Evolutionary conservation across 2,888 invertebrate species (phyloP).

Genomic region (Drosophila dives): DNA sequence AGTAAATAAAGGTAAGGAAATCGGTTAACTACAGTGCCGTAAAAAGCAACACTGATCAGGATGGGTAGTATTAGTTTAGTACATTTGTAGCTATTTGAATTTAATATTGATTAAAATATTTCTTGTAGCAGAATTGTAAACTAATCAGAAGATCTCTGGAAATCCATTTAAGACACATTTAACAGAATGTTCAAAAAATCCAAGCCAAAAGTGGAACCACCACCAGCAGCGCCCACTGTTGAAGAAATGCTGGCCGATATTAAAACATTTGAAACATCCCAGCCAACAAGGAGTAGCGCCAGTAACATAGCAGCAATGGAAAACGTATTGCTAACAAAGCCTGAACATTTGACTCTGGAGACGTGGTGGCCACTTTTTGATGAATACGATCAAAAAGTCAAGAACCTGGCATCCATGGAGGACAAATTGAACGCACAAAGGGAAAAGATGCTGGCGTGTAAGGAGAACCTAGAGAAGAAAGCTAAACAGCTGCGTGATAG

Average conservation of each 20-base stretch:
- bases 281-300: constrained; percentile 15
- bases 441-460: constrained; percentile 71
- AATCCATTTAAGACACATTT: not conserved
- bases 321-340: constrained; percentile 53
- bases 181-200: constrained; percentile 75
- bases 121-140: constrained; percentile 16
- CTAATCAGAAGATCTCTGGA: not conserved
- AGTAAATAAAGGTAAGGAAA: not conserved
- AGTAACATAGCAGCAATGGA: constrained; percentile 40
- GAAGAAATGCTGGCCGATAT: constrained; percentile 82
- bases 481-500: constrained; percentile 73
- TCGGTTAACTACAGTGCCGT: not conserved
- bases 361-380: constrained; percentile 84
- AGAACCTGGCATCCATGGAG: constrained; percentile 74
- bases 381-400: constrained; percentile 80
- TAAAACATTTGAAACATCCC: constrained; percentile 79
- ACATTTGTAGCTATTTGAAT: not conserved
- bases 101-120: constrained; percentile 25
- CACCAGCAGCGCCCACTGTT: constrained; percentile 76
- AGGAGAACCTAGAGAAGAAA: constrained; percentile 75
- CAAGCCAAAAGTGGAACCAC: constrained; percentile 64
- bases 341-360: constrained; percentile 55
- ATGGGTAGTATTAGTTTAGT: not conserved
- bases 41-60: not conserved
- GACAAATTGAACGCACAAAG: constrained; percentile 72